A percentile compares a stretch with the other conserved stretches of the same genome.
These are phyloP conservation scores for Pseudorectes ferrugineus DNA, from an alignment of 2,113 vertebrate species.

Conservation along the genomic window DNA sequence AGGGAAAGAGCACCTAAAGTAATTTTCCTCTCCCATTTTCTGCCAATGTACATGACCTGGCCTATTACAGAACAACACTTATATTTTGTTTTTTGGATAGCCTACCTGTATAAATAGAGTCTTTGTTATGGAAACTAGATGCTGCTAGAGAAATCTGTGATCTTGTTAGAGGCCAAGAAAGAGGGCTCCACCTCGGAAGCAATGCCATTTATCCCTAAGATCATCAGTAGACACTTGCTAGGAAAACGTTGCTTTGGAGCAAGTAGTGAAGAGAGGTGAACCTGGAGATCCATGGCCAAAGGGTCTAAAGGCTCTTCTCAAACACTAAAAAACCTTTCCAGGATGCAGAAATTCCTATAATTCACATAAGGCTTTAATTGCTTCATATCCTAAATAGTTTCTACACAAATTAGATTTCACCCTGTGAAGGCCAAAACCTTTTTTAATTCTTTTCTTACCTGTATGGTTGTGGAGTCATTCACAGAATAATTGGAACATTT, in stretches of 20 bases:
- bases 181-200: background rate
- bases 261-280: background rate
- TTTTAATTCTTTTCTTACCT: background rate
- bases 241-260: background rate
- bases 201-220: background rate
- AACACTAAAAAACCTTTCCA: background rate
- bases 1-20: background rate
- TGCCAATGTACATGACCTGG: background rate
- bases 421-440: background rate
- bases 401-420: background rate
- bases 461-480: background rate
- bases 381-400: background rate
- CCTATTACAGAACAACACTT: background rate
- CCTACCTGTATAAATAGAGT: background rate
- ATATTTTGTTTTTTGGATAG: background rate
- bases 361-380: background rate
- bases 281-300: background rate
- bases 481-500: background rate
- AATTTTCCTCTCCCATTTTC: background rate
- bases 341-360: background rate
- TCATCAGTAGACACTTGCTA: background rate
- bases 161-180: background rate
- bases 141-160: background rate
- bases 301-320: background rate
- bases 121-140: background rate